Evolutionary conservation across 2,888 invertebrate species (phyloP).

Genomic region (Zygothrica quintamaculata): DNA sequence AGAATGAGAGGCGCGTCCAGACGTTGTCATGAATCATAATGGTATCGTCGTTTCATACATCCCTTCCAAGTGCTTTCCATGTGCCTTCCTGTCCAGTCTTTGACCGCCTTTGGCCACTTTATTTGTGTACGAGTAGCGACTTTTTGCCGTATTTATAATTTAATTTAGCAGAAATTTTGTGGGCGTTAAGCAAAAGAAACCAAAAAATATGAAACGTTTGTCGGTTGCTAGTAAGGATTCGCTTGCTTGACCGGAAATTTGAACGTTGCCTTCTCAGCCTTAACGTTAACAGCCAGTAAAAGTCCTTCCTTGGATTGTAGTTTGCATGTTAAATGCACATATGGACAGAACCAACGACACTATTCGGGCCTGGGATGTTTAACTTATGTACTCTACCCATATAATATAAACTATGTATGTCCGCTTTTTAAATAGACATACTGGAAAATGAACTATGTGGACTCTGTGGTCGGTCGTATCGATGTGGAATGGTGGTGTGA

Average conservation of each 20-base stretch:
- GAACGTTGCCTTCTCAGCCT: conserved; percentile 42
- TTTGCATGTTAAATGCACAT: conserved; percentile 78
- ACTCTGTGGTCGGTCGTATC: conserved; percentile 59
- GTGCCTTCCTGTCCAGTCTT: conserved; percentile 1
- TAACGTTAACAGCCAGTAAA: conserved; percentile 55
- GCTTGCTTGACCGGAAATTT: conserved; percentile 76
- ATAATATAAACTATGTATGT: conserved; percentile 49
- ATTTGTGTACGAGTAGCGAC: conserved; percentile 56
- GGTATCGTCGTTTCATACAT: conserved; percentile 38
- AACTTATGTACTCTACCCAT: conserved; percentile 65
- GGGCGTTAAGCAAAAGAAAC: conserved; percentile 69
- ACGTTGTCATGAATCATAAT: conserved; percentile 77
- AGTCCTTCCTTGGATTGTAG: conserved; percentile 46
- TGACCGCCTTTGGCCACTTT: conserved; percentile 61
- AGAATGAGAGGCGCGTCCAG: conserved; percentile 42
- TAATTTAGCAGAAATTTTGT: conserved; percentile 79
- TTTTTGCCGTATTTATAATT: conserved; percentile 78
- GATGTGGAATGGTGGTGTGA: no score
- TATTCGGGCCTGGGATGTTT: conserved; percentile 49
- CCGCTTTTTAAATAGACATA: conserved; percentile 34
- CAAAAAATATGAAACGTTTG: conserved; percentile 47
- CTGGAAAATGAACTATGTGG: conserved; percentile 11
- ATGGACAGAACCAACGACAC: conserved; percentile 47
- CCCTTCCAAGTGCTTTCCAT: conserved; percentile 16
- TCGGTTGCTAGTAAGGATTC: conserved; percentile 69